Conservation (phyloP, 2,797 vertebrate species). For the Lacerta bilineata region DNA sequence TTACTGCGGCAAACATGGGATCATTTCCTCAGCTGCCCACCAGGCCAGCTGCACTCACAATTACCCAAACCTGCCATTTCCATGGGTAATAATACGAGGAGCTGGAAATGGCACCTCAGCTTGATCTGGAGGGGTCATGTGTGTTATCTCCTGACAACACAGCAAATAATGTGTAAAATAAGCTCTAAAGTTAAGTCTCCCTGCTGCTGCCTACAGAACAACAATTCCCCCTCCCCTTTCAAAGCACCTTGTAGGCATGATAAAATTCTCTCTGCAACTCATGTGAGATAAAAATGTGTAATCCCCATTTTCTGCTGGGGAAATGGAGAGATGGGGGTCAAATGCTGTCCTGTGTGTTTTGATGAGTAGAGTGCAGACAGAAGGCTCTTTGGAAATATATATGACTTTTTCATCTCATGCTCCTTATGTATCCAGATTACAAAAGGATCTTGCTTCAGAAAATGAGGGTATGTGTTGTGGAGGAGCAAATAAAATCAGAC, state of each 20-base stretch:
- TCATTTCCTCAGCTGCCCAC: neutral
- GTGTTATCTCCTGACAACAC: slow-evolving; percentile 34
- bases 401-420: neutral
- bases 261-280: slow-evolving; percentile 24
- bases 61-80: neutral
- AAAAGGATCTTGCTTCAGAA: neutral
- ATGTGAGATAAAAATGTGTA: slow-evolving; percentile 29
- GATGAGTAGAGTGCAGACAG: neutral
- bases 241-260: slow-evolving; percentile 16
- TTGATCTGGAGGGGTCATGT: slow-evolving; percentile 9
- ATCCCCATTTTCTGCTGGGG: slow-evolving; percentile 21
- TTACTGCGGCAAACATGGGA: neutral
- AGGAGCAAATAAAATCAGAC: neutral
- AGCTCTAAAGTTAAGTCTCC: slow-evolving; percentile 27
- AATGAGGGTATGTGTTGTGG: neutral
- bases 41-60: neutral
- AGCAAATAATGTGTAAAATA: slow-evolving; percentile 33
- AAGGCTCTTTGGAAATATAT: neutral
- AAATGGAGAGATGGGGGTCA: neutral
- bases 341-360: neutral
- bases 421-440: neutral
- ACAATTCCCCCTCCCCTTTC: neutral
- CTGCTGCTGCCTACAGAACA: slow-evolving; percentile 17
- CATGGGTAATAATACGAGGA: neutral
- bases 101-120: neutral